phyloP scores from a whole-genome alignment of 2,797 vertebrate genomes.

The Toxotes lorentzi region DNA sequence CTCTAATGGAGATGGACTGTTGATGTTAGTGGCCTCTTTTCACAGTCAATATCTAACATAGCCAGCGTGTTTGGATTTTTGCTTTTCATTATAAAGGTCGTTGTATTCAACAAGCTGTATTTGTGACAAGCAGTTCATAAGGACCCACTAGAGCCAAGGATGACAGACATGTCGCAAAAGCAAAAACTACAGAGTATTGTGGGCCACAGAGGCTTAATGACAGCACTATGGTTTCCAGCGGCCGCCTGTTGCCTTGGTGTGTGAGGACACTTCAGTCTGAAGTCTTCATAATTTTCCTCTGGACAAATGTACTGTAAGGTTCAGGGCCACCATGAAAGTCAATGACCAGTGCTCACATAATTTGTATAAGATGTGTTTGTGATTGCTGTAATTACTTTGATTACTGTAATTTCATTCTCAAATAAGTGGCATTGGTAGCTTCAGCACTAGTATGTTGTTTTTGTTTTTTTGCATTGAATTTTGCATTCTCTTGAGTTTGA shows the following conservation, averaged over 20 bases:
- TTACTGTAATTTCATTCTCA: not conserved
- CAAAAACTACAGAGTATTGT: not conserved
- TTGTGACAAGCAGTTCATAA: not conserved
- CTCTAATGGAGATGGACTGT: not conserved
- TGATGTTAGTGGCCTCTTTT: constrained; percentile 6
- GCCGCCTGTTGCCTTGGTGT: not conserved
- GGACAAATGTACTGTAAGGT: too few species aligned
- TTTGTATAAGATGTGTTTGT: not conserved
- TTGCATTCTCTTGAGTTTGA: constrained; percentile 5
- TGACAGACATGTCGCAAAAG: not conserved
- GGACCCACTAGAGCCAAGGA: not conserved
- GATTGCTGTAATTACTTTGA: constrained; percentile 1
- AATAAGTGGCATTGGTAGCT: not conserved
- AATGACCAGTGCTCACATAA: not conserved
- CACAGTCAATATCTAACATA: not conserved
- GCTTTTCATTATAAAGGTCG: not conserved
- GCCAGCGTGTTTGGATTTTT: not conserved
- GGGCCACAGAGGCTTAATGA: constrained; percentile 3
- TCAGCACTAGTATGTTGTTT: not conserved
- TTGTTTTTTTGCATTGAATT: too few species aligned
- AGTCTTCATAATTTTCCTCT: not conserved
- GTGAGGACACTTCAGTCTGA: constrained; percentile 9
- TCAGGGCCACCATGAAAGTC: not conserved
- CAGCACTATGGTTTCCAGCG: not conserved
- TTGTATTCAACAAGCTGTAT: not conserved